Conservation (phyloP, 2,888 invertebrate species). For the Ypsolopha sequella region DNA sequence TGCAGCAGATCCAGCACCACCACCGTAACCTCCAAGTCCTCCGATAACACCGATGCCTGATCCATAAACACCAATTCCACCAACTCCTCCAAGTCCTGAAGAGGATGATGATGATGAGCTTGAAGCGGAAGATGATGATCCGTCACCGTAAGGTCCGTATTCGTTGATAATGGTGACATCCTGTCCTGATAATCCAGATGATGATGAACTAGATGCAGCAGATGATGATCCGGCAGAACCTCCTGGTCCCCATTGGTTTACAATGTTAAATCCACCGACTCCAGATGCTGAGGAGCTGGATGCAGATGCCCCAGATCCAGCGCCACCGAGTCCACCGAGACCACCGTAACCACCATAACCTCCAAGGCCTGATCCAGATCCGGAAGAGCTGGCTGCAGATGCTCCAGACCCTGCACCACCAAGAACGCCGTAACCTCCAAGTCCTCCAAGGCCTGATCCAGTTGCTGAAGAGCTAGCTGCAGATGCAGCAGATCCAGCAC, state of each 20-base stretch:
- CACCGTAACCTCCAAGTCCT: background rate
- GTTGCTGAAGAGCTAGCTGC: background rate
- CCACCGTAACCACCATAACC: background rate
- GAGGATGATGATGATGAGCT: conserved; percentile 1
- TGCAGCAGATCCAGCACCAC: background rate
- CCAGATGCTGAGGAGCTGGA: background rate
- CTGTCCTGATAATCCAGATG: background rate
- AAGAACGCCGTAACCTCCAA: background rate
- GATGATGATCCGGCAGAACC: background rate
- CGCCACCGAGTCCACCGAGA: background rate
- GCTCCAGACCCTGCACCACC: background rate
- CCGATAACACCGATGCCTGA: background rate
- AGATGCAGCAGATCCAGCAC: background rate
- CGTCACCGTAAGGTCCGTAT: background rate
- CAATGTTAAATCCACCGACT: background rate
- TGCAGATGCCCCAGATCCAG: conserved; percentile 1
- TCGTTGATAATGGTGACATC: background rate
- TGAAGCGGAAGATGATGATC: background rate
- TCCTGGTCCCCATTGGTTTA: background rate
- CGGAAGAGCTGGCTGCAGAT: background rate
- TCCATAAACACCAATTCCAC: too few species aligned
- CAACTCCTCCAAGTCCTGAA: background rate
- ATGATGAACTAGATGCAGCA: background rate
- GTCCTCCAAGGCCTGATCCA: background rate
- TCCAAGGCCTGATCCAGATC: background rate